Base-by-base conservation (phyloP, 2,888 invertebrate species). In the Heliconius hortense region DNA sequence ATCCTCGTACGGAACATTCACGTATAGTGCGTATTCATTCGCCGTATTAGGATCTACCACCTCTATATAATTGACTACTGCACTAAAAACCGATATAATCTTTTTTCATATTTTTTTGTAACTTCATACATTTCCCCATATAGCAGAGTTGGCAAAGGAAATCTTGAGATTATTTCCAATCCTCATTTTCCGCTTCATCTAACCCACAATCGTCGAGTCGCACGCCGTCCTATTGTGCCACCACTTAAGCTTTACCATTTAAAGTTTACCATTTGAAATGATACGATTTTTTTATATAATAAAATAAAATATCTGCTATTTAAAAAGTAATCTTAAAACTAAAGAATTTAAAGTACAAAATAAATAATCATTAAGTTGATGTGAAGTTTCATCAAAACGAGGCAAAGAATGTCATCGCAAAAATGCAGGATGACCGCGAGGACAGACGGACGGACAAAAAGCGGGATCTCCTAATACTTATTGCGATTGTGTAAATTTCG, bases 401-500 rank as follows among this genome's bases (percentile, higher is more conserved):
- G 86, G 83, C 77, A 80, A 82, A 86, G 92, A 92, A 92, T 92
- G 89, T 88, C 89, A 89, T 88, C 88, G 84, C 86, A 87, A 85
- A 87, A 89, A 88, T 88, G 80, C 83, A 82, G 82, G 82, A 75
- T 82, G 83, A 80, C 80, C 84, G 81, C 81, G 80, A 79, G 80
- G 82, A 82, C 83, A 80, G 82, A 81, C 84, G 82, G 84, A 84
- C 84, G 67, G 81, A 87, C 89, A 92, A 92, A 92, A 92, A 92
- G 86, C 85, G 78, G 87, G 84, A 89, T 90, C 86, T 85, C 86
- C 89, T 90, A 88, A 93, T 93, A 92, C 89, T 85, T 85, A 83
- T 84, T 84, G 85, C 84, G 88, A 85, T 90, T 92, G 92, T 91
- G 91, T 92, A 92, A 91, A 93, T 92, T 91, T 92, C 88, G 81